phyloP scores from a whole-genome alignment of 2,797 vertebrate species.

The Mycteria americana region DNA sequence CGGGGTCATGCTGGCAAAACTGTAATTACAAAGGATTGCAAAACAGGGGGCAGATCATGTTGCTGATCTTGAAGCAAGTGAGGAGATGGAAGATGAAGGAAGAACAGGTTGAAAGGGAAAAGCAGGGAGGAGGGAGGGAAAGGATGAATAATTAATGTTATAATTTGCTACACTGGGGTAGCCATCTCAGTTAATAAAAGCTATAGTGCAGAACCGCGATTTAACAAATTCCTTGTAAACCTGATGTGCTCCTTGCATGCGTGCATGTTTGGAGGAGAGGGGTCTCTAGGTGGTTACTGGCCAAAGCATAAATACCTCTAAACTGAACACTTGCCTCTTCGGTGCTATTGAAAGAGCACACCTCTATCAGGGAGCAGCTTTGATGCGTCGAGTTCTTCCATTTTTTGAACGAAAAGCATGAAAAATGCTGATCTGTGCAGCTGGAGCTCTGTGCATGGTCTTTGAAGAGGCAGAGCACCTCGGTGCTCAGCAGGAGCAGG shows the following conservation, averaged over 20 bases:
- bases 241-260: not conserved
- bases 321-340: not conserved
- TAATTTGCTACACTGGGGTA: not conserved
- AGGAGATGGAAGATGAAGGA: not conserved
- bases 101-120: not conserved
- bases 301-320: not conserved
- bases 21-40: not conserved
- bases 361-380: fast-evolving
- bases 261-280: not conserved
- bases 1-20: not conserved
- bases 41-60: not conserved
- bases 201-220: not conserved
- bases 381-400: not conserved
- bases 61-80: not conserved
- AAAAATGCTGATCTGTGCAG: not conserved
- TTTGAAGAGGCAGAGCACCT: not conserved
- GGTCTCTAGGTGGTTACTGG: not conserved
- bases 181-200: not conserved
- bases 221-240: not conserved
- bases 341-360: not conserved
- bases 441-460: not conserved
- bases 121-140: not conserved
- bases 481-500: not conserved
- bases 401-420: not conserved
- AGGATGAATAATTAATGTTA: conserved; percentile 8